Conservation (phyloP, 2,888 invertebrate genomes). For the Taenaris catops region DNA sequence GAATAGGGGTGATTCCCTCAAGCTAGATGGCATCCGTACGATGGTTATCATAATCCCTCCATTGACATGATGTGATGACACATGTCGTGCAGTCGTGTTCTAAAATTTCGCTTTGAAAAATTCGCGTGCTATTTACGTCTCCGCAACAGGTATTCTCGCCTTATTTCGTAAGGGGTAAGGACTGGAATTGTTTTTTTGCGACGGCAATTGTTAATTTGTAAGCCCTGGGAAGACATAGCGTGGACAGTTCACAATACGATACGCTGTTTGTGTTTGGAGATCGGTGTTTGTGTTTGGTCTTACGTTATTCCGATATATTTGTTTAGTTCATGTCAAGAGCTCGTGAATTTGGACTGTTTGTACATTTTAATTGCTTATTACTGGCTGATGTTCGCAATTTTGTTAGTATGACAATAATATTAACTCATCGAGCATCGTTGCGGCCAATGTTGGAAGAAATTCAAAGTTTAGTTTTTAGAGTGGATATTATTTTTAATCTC, state of each 20-base stretch:
- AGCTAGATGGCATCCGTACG: constrained; percentile 72
- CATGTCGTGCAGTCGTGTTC: constrained; percentile 73
- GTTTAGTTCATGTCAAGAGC: constrained; percentile 46
- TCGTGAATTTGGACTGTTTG: constrained; percentile 21
- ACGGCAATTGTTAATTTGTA: constrained; percentile 27
- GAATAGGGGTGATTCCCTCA: constrained; percentile 75
- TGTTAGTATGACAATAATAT: too few relatives aligned
- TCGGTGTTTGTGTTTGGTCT: constrained; percentile 49
- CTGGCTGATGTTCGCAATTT: too few relatives aligned
- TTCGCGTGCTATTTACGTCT: constrained; percentile 28
- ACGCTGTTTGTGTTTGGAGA: constrained; percentile 61
- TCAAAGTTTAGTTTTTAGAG: too few relatives aligned
- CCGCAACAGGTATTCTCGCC: constrained; percentile 27
- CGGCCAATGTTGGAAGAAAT: too few relatives aligned
- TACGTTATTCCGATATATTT: constrained; percentile 52
- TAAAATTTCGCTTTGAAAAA: constrained; percentile 69
- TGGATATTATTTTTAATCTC: too few relatives aligned
- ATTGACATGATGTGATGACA: constrained; percentile 80
- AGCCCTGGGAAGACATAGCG: constrained; percentile 55
- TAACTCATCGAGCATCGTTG: too few relatives aligned
- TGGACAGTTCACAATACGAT: constrained; percentile 62
- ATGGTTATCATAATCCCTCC: constrained; percentile 79
- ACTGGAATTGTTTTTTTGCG: constrained; percentile 22
- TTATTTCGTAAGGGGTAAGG: constrained; percentile 34
- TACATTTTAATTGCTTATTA: too few relatives aligned